Conservation (phyloP, 2,113 vertebrate genomes). For the Astur gentilis region DNA sequence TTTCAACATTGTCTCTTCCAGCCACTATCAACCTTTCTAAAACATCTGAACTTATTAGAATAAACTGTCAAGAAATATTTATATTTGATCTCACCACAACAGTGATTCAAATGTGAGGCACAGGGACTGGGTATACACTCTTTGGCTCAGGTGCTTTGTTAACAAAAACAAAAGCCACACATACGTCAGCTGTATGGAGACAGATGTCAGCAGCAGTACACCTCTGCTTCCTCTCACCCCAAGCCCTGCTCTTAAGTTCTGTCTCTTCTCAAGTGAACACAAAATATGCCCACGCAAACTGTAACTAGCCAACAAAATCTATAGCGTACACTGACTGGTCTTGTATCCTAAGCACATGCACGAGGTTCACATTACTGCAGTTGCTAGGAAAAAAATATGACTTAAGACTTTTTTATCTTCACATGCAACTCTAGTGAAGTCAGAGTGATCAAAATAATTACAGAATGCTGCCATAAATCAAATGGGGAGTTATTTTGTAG, state of each 20-base stretch:
- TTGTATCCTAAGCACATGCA: not conserved
- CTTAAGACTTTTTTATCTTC: constrained; percentile 22
- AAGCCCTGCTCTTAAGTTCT: not conserved
- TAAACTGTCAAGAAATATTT: constrained; percentile 5
- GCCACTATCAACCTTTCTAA: not conserved
- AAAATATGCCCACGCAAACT: not conserved
- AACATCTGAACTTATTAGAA: not conserved
- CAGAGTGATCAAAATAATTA: constrained; percentile 44
- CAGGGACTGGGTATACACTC: not conserved
- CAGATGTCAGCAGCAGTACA: not conserved
- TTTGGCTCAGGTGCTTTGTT: not conserved
- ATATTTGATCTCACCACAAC: not conserved
- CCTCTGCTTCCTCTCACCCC: constrained; percentile 25
- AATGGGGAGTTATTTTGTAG: not conserved
- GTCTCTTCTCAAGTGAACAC: not conserved
- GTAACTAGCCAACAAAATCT: not conserved
- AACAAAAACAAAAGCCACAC: not conserved
- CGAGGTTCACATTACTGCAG: constrained; percentile 37
- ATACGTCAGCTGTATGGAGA: not conserved
- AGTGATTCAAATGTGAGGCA: not conserved
- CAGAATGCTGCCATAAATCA: not conserved
- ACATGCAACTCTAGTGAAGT: not conserved
- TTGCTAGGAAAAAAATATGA: constrained; percentile 1
- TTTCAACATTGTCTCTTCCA: not conserved
- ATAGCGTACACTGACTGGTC: accelerated